Evolutionary conservation across 2,797 vertebrate genomes (phyloP).

Genomic region (Ptychobarbus kaznakovi): DNA sequence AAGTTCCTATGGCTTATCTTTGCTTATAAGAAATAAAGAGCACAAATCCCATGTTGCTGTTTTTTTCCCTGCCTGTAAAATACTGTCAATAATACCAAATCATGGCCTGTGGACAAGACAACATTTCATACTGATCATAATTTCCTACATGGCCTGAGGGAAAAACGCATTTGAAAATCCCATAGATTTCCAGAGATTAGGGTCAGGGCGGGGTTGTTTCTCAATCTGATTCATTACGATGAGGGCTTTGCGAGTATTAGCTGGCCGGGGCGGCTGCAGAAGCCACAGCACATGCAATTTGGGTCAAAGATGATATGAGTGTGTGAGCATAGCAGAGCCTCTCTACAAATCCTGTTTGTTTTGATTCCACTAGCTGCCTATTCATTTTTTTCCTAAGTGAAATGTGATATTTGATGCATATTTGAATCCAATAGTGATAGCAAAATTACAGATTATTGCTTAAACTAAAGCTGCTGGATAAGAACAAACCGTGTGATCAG

Average conservation of each 20-base stretch:
- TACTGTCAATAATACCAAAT: constrained; percentile 62
- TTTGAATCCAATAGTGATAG: constrained; percentile 54
- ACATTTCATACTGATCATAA: constrained; percentile 63
- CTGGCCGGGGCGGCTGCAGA: constrained; percentile 62
- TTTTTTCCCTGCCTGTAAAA: constrained; percentile 40
- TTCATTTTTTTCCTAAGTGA: constrained; percentile 48
- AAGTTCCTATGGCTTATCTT: constrained; percentile 41
- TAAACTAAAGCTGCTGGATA: constrained; percentile 3
- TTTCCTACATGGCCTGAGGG: constrained; percentile 63
- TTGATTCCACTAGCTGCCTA: constrained; percentile 46
- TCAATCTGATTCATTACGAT: constrained; percentile 83
- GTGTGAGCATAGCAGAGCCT: not conserved
- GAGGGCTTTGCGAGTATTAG: constrained; percentile 82
- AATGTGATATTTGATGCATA: constrained; percentile 57
- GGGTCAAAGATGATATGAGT: constrained; percentile 73
- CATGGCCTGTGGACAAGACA: constrained; percentile 63
- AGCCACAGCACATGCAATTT: constrained; percentile 73
- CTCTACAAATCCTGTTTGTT: constrained; percentile 61
- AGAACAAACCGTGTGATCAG: not conserved
- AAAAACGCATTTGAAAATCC: constrained; percentile 71
- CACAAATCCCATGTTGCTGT: constrained; percentile 44
- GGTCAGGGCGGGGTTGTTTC: constrained; percentile 76
- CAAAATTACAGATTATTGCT: not conserved
- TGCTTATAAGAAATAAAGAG: constrained; percentile 48
- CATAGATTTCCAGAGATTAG: constrained; percentile 76